phyloP scores from a whole-genome alignment of 1,140 invertebrate genomes.

The Aphidius gifuensis region DNA sequence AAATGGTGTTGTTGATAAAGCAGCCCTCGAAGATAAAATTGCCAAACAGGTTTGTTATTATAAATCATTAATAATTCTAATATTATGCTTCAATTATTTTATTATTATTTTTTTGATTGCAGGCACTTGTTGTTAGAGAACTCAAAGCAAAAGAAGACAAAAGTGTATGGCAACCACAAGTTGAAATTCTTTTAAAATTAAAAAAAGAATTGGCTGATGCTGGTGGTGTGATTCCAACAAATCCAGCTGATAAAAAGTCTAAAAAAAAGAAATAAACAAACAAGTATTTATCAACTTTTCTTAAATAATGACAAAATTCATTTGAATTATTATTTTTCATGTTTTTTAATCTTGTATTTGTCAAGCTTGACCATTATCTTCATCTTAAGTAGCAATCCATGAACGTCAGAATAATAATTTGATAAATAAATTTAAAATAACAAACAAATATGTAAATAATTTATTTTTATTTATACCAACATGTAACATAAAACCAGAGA shows the following conservation, averaged over 20 bases:
- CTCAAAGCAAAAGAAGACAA: slow-evolving; percentile 74
- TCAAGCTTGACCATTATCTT: too few relatives aligned
- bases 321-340: slow-evolving; percentile 1
- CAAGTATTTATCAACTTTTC: slow-evolving; percentile 6
- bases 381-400: too few relatives aligned
- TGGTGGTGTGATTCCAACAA: slow-evolving; percentile 49
- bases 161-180: slow-evolving; percentile 71
- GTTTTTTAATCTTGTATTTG: neutral
- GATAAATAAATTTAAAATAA: too few relatives aligned
- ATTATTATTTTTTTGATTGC: slow-evolving; percentile 28
- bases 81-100: slow-evolving; percentile 4
- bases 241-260: slow-evolving; percentile 41
- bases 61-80: slow-evolving; percentile 9
- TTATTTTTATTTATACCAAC: too few relatives aligned
- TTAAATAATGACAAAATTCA: too few relatives aligned
- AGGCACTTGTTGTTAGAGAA: slow-evolving; percentile 72
- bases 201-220: slow-evolving; percentile 67
- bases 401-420: too few relatives aligned
- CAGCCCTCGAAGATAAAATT: slow-evolving; percentile 59
- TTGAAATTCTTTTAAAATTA: slow-evolving; percentile 68
- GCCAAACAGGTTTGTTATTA: slow-evolving; percentile 58
- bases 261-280: slow-evolving; percentile 50
- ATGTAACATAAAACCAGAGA: too few relatives aligned
- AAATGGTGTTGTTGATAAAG: slow-evolving; percentile 37
- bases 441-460: too few relatives aligned